Evolutionary conservation across 2,888 invertebrate species (phyloP), one percentile per base, ranked within the genome.

Genomic region (Muschampia plurimacula): DNA sequence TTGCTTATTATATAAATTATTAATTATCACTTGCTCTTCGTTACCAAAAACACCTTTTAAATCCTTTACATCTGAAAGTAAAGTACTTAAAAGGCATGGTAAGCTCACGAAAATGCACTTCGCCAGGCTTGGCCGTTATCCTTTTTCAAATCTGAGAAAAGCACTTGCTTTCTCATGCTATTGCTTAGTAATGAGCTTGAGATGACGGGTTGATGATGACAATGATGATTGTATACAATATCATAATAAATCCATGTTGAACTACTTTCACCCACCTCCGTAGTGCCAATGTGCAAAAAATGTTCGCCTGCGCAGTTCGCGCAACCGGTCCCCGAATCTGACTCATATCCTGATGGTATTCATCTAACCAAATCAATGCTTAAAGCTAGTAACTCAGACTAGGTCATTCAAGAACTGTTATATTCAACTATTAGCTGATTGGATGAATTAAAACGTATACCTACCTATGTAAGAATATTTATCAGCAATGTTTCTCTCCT

Each of bases 291-390:
- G 75, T 75, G 76, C 77, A 77, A 75, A 69, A 77, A 79, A 82
- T 82, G 79, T 82, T 80, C 79, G 80, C 83, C 79, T 81, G 79
- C 76, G 78, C 79, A 74, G 70, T 74, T 79, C 80, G 75, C 83
- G 86, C 84, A 92, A 91, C 90, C 85, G 80, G 91, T 92, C 90
- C 82, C 80, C 72, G 84, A 83, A 81, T 82, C 79, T 88, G 87
- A 90, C 77, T 91, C 87, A 90, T 84, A 82, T 83, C 83, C 82
- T 83, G 79, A 77, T 78, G 80, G 81, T 79, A 78, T 81, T 82
- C 81, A 65, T 66, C 66, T 66, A 66, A 49, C 46, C n/a, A 65
- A 66, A 66, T 68, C 70, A 62, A 72, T 66, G 44, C 67, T 69
- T 75, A 60, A 73, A 67, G 39, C 52, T 62, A 63, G 65, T 22